Evolutionary conservation across 2,888 invertebrate genomes (phyloP), one percentile per base, ranked within the genome.

Genomic region (Plemyria rubiginata): DNA sequence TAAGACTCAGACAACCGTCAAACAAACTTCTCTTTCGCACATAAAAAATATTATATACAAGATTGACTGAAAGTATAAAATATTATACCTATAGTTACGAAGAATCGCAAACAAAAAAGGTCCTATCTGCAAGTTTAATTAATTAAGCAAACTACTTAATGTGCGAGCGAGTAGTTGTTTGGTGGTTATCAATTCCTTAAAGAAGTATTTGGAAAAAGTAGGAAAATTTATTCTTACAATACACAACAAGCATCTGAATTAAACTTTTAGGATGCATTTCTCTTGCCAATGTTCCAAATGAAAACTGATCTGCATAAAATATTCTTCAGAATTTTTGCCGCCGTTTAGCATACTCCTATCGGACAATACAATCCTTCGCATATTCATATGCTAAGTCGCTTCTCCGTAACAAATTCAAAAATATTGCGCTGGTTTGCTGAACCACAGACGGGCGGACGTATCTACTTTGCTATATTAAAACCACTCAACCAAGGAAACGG

Each of bases 391-490:
- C 63, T 67, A 70, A 78, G 72, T 72, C 70, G 62, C 67, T 71
- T 66, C 68, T 62, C 62, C 60, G 75, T 68, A 75, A 78, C 77
- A 77, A 75, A 75, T 78, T 77, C 74, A 74, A 76, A 79, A 78
- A 78, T 79, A 78, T 78, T 71, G 72, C 77, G 50, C 65, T 51
- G 51, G 67, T 66, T 68, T 65, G 54, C 62, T 50, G 54, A 52
- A 64, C 57, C 69, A 38, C 58, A 50, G 54, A 68, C 66, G 64
- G 67, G 60, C 61, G 67, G 68, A 70, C 66, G 71, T 62, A 75
- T 74, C 73, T 77, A 77, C 79, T 81, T 79, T 75, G 75, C 72
- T 77, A 80, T 85, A 84, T 86, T 85, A 80, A 83, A 85, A 79
- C 77, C 79, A 76, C 74, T 75, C 76, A 70, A 66, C 74, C 76